Conservation (phyloP, 2,888 invertebrate species). For the Crepidodera aurea region DNA sequence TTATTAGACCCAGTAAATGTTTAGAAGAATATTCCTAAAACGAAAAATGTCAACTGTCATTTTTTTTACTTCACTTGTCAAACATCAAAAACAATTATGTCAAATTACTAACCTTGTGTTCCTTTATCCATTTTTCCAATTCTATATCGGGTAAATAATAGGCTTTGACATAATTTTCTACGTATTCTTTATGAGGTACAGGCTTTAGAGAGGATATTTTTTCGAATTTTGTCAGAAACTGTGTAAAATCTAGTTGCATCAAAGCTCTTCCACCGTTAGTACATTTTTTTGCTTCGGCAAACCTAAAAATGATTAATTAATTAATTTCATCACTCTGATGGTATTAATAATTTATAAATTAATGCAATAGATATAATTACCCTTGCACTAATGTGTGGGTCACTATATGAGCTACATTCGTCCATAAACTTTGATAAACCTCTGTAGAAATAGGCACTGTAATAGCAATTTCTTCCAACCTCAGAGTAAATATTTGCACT, state of each 20-base stretch:
- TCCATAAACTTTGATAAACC: constrained; percentile 81
- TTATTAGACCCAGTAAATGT: constrained; percentile 84
- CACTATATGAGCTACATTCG: constrained; percentile 84
- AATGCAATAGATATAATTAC: constrained; percentile 62
- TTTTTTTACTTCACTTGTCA: neutral
- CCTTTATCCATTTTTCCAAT: constrained; percentile 88
- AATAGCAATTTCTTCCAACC: constrained; percentile 76
- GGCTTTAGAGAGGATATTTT: constrained; percentile 84
- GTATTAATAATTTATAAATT: neutral
- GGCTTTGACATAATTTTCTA: constrained; percentile 95
- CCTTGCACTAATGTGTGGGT: constrained; percentile 92
- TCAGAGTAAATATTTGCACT: constrained; percentile 79
- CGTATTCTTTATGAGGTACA: constrained; percentile 86
- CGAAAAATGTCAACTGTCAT: constrained; percentile 11
- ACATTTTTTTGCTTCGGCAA: constrained; percentile 90
- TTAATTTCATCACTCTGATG: neutral
- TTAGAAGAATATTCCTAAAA: constrained; percentile 85
- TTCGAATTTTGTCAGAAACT: constrained; percentile 90
- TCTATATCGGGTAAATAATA: constrained; percentile 91
- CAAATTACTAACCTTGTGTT: constrained; percentile 72
- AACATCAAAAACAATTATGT: no score
- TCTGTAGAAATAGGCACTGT: constrained; percentile 76
- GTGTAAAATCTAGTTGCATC: constrained; percentile 98
- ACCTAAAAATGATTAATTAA: constrained; percentile 62
- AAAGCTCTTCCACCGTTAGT: constrained; percentile 94